Evolutionary conservation across 2,888 invertebrate genomes (phyloP), one percentile per base, ranked within the genome.

Genomic region (Geotrupes spiniger): DNA sequence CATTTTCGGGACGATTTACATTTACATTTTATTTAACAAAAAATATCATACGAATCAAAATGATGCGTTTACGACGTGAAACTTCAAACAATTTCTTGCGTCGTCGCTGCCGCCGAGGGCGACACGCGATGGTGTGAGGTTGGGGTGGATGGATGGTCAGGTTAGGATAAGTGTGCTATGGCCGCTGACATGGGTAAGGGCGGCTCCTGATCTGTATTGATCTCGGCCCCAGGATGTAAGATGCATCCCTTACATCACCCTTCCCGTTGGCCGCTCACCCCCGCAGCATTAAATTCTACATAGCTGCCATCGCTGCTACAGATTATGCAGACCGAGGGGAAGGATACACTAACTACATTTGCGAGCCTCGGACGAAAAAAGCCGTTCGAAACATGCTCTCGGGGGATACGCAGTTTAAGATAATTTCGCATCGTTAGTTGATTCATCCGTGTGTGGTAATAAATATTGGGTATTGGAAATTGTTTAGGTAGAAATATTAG

Each of bases 131-230:
- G 53, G 57, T 57, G 55, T 52, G 52, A 51, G 54, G 53, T 49
- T 47, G 51, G 50, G 52, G 58, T 51, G 54, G 52, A 36, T 45
- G 52, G 53, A 36, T 45, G 52, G 53, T 53, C 54, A 55, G 55
- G 53, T 54, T 53, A 52, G 54, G 54, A 57, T 57, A 59, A 59
- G 64, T 64, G 62, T 62, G 66, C 64, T 63, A 70, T 72, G 71
- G 70, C 69, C 70, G 70, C 73, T 73, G 71, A 72, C 72, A 71
- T 66, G 70, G 69, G 69, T 70, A 70, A 71, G 70, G 72, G 72
- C 72, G 72, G 71, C 72, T 72, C 70, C 73, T 73, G 72, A 72
- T 73, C 72, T 71, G 72, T 73, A 73, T 73, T 71, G 73, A 73
- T 73, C 73, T 69, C 65, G 56, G 67, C 65, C 69, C 67, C 70